A percentile compares a stretch with the other conserved stretches of the same genome.
Conservation (phyloP, 1,140 invertebrate genomes). For the Tetragonula clypearis region DNA sequence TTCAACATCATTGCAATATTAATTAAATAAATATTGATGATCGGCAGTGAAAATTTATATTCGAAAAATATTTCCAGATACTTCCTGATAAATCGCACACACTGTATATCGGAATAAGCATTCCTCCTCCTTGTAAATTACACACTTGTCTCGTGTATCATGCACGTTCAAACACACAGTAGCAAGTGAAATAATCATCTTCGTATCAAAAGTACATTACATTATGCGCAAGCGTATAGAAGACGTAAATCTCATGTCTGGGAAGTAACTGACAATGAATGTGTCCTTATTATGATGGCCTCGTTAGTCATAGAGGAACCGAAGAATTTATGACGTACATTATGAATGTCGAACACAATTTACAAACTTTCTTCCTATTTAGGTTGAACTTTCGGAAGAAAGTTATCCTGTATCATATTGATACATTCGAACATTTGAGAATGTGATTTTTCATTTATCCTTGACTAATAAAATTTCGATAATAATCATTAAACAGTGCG, state of each 20-base stretch:
- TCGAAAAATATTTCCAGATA: no score
- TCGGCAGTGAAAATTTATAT: no score
- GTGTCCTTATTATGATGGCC: slow-evolving; percentile 36
- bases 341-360: slow-evolving; percentile 12
- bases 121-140: not conserved
- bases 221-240: not conserved
- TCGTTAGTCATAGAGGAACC: slow-evolving; percentile 16
- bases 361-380: slow-evolving; percentile 17
- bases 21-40: no score
- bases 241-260: not conserved
- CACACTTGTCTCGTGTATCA: not conserved
- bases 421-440: not conserved
- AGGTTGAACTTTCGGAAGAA: not conserved
- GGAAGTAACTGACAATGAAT: not conserved
- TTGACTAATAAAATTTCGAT: not conserved
- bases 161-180: not conserved
- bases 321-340: not conserved
- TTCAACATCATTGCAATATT: no score
- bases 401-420: not conserved
- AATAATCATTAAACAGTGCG: not conserved
- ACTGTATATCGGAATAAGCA: no score
- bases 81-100: no score
- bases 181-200: not conserved
- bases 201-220: not conserved
- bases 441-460: not conserved